These are phyloP conservation scores for Diplazon laetatorius DNA, from an alignment of 2,888 invertebrate species.

Conservation along the genomic window DNA sequence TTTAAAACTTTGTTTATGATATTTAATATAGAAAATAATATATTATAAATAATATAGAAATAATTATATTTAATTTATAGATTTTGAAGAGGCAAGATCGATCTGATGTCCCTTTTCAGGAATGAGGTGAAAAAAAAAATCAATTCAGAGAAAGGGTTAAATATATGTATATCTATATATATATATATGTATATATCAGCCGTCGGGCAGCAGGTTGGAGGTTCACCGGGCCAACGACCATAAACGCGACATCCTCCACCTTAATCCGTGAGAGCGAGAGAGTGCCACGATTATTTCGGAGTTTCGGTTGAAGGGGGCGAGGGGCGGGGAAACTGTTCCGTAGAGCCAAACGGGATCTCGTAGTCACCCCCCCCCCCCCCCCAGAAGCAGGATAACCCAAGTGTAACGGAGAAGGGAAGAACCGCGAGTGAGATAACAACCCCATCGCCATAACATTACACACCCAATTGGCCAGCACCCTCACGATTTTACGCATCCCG, in stretches of 20 bases:
- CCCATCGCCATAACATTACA: slow-evolving; percentile 74
- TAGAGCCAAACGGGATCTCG: slow-evolving; percentile 34
- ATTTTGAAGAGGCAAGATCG: too few species aligned
- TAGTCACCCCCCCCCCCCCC: too few species aligned
- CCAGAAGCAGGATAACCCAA: slow-evolving; percentile 20
- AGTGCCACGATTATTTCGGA: slow-evolving; percentile 2
- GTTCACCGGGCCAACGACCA: slow-evolving; percentile 61
- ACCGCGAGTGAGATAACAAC: slow-evolving; percentile 21
- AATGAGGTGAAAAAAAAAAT: neutral
- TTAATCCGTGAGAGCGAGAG: slow-evolving; percentile 42
- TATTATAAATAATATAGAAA: too few species aligned
- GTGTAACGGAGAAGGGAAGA: slow-evolving; percentile 54
- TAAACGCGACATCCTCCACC: slow-evolving; percentile 50
- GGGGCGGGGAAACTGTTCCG: slow-evolving; percentile 27
- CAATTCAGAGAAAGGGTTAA: neutral
- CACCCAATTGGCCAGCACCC: slow-evolving; percentile 79
- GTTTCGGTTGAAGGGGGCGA: slow-evolving; percentile 61
- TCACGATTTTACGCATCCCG: slow-evolving; percentile 68
- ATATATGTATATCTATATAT: slow-evolving; percentile 20
- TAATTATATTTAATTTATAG: too few species aligned
- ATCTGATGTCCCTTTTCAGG: too few species aligned
- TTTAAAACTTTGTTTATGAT: too few species aligned
- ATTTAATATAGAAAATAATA: too few species aligned
- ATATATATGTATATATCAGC: slow-evolving; percentile 32
- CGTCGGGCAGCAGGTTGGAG: slow-evolving; percentile 61